Conservation (phyloP, 2,113 vertebrate genomes). For the Eudyptes chrysolophus region DNA sequence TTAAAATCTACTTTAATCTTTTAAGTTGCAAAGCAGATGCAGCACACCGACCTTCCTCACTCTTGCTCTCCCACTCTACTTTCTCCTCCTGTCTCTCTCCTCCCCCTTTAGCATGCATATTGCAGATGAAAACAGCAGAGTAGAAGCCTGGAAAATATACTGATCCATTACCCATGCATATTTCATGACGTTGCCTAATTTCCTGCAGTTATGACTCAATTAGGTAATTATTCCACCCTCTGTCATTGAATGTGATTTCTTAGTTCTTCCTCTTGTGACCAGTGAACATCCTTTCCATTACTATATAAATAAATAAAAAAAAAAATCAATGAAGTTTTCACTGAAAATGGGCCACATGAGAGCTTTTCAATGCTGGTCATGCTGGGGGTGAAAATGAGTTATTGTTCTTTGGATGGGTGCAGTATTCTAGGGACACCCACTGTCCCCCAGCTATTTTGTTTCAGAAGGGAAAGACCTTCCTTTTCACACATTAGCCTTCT, state of each 20-base stretch:
- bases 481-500: background rate
- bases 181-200: conserved; percentile 46
- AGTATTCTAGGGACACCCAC: too few species aligned
- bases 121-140: conserved; percentile 15
- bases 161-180: background rate
- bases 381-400: background rate
- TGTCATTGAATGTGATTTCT: background rate
- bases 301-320: background rate
- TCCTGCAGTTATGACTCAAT: conserved; percentile 33
- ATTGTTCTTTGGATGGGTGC: background rate
- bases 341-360: background rate
- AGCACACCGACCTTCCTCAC: background rate
- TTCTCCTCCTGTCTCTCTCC: background rate
- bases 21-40: background rate
- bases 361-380: background rate
- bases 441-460: background rate
- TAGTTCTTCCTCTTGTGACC: background rate
- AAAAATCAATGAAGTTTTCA: background rate
- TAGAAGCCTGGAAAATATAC: conserved; percentile 19
- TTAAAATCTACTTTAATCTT: background rate
- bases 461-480: background rate
- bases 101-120: background rate
- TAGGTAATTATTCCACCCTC: conserved; percentile 35
- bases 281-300: background rate
- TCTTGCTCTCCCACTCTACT: background rate